Base-by-base conservation (phyloP, 2,113 vertebrate species). In the Sorex fumeus region DNA sequence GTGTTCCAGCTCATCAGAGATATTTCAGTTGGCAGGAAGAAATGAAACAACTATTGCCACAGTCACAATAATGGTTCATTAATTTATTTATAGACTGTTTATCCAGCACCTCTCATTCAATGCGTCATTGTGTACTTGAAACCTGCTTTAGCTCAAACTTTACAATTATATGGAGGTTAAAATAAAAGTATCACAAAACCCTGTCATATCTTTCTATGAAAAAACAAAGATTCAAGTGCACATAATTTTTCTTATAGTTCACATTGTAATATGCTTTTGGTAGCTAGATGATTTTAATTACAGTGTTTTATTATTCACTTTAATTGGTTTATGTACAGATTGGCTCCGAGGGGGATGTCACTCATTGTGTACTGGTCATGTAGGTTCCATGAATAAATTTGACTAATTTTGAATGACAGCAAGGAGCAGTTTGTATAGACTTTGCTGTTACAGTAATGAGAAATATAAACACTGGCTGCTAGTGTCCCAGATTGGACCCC, bases 171-270 rank as follows among this genome's bases (percentile, higher is more conserved):
- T 60, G 25, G 60, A 80, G 19, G 64, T 32, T 84, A 30, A 84
- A 77, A 53, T 12, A 69, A n/a, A 62, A 60, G 21, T 15, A 57
- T 85, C 27, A 12, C 43, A 43, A 43, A 84, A 32, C 45, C 53
- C 28, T 50, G 1, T 23, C 3, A 7, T 25, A 0, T 15, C 34
- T 62, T 84, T 50, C 16, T 7, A 0, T 23, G 43, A 62, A 79
- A 12, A 21, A 45, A 40, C 47, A 71, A 60, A 53, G 30, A 15
- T 1, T 19, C 57, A 19, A 53, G 21, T 21, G 84, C 83, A 30
- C 12, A 74, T 53, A 64, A 78, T 43, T 87, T 89, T 78, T 70
- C 43, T 69, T 70, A 84, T 28, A 45, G 21, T 88, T 93, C 40
- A 69, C 25, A 80, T 88, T 87, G 43, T 78, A 81, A 76, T 77